Evolutionary conservation across 2,113 vertebrate species (phyloP).

Genomic region (Tinamus guttatus): DNA sequence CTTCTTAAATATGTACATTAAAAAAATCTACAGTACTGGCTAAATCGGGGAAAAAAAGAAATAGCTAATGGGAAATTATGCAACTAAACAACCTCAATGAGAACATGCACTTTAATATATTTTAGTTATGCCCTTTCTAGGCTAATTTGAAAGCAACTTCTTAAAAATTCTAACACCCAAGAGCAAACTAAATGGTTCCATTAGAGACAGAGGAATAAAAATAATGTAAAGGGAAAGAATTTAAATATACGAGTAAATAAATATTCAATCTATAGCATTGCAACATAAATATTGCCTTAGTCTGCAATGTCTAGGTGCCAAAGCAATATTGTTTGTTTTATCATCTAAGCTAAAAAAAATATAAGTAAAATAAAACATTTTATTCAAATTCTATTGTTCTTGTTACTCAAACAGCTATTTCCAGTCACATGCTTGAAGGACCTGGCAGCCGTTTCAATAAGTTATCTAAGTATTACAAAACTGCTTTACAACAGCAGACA

Average conservation of each 20-base stretch:
- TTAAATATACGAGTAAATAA: neutral
- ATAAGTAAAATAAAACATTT: neutral
- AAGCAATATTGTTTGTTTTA: neutral
- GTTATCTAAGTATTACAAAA: constrained; percentile 58
- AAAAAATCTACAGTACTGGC: neutral
- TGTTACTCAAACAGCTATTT: constrained; percentile 47
- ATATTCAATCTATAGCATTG: neutral
- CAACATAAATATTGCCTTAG: neutral
- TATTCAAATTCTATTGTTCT: constrained; percentile 17
- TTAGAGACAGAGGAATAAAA: neutral
- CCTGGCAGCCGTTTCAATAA: constrained; percentile 47
- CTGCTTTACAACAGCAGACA: constrained; percentile 18
- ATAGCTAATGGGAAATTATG: constrained; percentile 3
- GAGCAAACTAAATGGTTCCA: neutral
- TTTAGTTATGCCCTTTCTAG: neutral
- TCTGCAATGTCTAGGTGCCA: neutral
- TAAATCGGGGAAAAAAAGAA: constrained; percentile 7
- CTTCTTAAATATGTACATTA: constrained; percentile 34
- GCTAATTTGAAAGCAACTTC: neutral
- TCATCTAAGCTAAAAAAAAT: neutral
- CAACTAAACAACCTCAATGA: neutral
- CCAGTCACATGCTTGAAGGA: constrained; percentile 53
- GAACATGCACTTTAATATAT: neutral
- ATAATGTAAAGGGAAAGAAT: neutral
- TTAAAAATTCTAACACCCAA: neutral